Evolutionary conservation across 2,113 vertebrate genomes (phyloP), one percentile per base, ranked within the genome.

Genomic region (Dolichotis patagonum): DNA sequence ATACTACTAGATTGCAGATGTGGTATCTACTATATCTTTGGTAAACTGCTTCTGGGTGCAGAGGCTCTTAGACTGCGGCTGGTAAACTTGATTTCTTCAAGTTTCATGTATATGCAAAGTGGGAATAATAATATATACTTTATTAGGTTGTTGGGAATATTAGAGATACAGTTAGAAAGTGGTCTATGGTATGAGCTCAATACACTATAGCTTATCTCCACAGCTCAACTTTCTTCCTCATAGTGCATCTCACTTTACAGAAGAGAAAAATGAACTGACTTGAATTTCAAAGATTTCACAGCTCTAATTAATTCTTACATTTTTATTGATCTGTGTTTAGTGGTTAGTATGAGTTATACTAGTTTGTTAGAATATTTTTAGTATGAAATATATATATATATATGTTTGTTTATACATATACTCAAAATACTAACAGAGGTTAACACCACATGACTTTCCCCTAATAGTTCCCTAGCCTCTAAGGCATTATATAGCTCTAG

Each of bases 81-180:
- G n/a, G n/a, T n/a, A n/a, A 60, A 84, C 49, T 85, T 85, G 35
- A 78, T 95, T 85, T 95, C 67, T 75, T 91, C 77, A 95, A 81
- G 49, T 32, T 35, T 95, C 43, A 94, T 20, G 92, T 60, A 71
- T 54, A 78, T 71, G 67, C 60, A 78, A 90, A 90, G 35, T 73
- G 71, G 58, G 41, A 94, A 71, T 85, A 96, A 91, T 73, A 89
- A 91, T 43, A 54, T 38, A 73, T 80, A 5, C 80, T 96, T 93
- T 71, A 71, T 14, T 84, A 13, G 46, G 20, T 71, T 90, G 28
- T 35, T 65, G 22, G 89, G 69, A 95, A 65, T 89, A 88, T 75
- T 93, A 95, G 12, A 91, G 22, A 73, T 38, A 49, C 82, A 13
- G 38, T 71, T 65, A 90, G 46, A 56, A 89, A 52, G 24, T 69